Evolutionary conservation across 2,113 vertebrate species (phyloP).

Genomic region (Tauraco erythrolophus): DNA sequence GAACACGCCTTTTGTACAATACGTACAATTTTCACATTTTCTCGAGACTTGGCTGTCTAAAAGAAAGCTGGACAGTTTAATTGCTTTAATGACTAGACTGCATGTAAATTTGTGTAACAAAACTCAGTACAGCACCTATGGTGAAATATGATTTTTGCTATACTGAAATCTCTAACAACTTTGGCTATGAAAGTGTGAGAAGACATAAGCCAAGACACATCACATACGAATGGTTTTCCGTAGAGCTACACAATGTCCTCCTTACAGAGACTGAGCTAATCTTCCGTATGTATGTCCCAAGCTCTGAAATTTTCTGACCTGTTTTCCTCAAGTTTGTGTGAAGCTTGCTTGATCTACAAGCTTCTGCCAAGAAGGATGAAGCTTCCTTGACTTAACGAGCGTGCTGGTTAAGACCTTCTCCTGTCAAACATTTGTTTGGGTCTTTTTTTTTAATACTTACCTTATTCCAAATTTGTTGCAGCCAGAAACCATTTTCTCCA

Average conservation of each 20-base stretch:
- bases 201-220: background rate
- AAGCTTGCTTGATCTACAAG: background rate
- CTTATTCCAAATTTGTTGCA: background rate
- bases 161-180: background rate
- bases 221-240: background rate
- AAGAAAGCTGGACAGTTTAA: background rate
- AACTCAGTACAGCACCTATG: rapidly evolving
- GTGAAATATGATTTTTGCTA: background rate
- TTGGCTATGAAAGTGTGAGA: too few species aligned
- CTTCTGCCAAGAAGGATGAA: background rate
- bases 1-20: background rate
- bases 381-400: background rate
- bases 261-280: background rate
- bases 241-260: background rate
- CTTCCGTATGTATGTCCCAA: background rate
- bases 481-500: background rate
- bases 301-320: background rate
- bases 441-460: background rate
- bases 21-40: background rate
- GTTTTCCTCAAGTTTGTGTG: background rate
- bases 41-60: background rate
- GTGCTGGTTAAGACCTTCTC: background rate
- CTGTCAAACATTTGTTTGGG: background rate
- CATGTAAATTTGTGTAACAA: background rate
- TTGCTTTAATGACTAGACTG: background rate